Evolutionary conservation across 2,113 vertebrate genomes (phyloP), one percentile per base, ranked within the genome.

Genomic region (Gobius niger): DNA sequence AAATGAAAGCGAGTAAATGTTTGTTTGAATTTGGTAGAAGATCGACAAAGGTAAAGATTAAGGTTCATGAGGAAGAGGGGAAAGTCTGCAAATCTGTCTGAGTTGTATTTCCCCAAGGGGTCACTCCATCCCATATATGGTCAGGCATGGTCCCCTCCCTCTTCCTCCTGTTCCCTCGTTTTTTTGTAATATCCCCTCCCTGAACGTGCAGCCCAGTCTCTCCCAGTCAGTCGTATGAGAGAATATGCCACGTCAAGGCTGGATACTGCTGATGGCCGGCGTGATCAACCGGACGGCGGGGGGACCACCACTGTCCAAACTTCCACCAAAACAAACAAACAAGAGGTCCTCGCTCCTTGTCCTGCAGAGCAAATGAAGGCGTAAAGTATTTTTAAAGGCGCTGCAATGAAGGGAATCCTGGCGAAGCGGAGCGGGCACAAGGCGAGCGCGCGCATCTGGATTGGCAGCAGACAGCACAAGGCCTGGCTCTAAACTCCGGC

Each of bases 221-320:
- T 95, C 94, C 94, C 92, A 75, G 95, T 95, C 92, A 75, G 95
- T 95, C 94, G 85, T 85, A 95, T 93, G 94, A 94, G 95, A 94
- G 95, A 96, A 97, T 95, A 93, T 98, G 97, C 97, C 97, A 99
- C 97, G 97, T 99, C 97, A 97, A 96, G 95, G 93, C 96, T 96
- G 94, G 95, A 96, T 96, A 95, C 94, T 94, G 93, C 92, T 92
- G 94, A 91, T 91, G 87, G 87, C 89, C 88, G 70, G 84, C 76
- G n/a, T 87, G 84, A 88, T 81, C 83, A 56, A 73, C 81, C 51
- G 88, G 90, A 91, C 82, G 62, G 80, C 63, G 70, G 68, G 65
- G 81, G 83, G 78, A 89, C 75, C 70, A 9, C 14, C 34, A 13
- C 80, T 76, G 71, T 65, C 75, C 70, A 59, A 44, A 78, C 76